phyloP scores from a whole-genome alignment of 2,797 vertebrate species.

The Champsocephalus esox region DNA sequence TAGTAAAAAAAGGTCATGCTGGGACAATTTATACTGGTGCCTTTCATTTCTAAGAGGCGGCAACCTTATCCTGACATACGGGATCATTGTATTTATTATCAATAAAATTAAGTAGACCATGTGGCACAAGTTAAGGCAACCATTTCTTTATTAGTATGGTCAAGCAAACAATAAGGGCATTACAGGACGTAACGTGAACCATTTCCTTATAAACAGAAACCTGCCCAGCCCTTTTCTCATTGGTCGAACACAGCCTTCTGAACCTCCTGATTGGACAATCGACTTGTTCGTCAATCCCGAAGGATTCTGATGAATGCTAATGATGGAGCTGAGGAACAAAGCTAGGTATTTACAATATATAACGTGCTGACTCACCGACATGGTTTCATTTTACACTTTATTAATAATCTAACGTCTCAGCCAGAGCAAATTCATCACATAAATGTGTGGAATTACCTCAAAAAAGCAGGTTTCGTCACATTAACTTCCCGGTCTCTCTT shows the following conservation, averaged over 20 bases:
- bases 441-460: constrained; percentile 68
- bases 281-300: constrained; percentile 56
- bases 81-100: background rate
- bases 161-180: constrained; percentile 13
- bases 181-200: background rate
- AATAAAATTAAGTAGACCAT: background rate
- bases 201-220: constrained; percentile 14
- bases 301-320: constrained; percentile 49
- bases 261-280: constrained; percentile 63
- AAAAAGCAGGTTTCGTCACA: constrained; percentile 36
- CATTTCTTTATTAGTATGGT: background rate
- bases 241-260: constrained; percentile 25
- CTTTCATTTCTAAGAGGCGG: constrained; percentile 17
- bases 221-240: constrained; percentile 36
- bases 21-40: constrained; percentile 18
- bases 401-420: no score
- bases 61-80: background rate
- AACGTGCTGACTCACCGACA: constrained; percentile 17
- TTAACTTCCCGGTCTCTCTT: constrained; percentile 65
- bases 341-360: constrained; percentile 25
- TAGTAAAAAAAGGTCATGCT: constrained; percentile 10
- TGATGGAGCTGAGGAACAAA: constrained; percentile 30
- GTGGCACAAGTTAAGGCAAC: background rate
- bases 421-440: background rate
- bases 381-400: background rate